Evolutionary conservation across 2,888 invertebrate species (phyloP), one percentile per base, ranked within the genome.

Genomic region (Sturmia bella): DNA sequence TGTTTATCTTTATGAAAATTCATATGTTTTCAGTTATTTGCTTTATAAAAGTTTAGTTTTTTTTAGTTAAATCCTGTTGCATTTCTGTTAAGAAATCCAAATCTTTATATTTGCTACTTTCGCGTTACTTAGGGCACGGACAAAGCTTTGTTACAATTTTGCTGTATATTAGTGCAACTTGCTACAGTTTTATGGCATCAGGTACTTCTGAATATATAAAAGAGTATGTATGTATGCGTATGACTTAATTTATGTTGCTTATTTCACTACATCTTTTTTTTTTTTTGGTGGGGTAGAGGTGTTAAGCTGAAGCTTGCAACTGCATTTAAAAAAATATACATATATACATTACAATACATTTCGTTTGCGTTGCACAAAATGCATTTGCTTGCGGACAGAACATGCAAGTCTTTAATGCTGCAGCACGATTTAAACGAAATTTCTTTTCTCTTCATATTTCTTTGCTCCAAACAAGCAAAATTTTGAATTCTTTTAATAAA

Each of bases 81-180:
- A 48, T 24, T 64, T 64, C 64, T 39, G 21, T 39, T 45, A 21
- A 11, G 19, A 21, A 39, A 43, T 54, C 12, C 12, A 39, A n/a
- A 32, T 11, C 41, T 21, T 52, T 75, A 39, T 66, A 21, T 6
- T 9, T 5, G n/a, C 45, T 69, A 12, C 64, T 54, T 21, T 56
- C 50, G 17, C n/a, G n/a, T 27, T 54, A 48, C 75, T 57, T 41
- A 52, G 48, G 64, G 64, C 48, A 43, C 54, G 61, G 24, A 76
- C 52, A 77, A 69, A 72, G 66, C 76, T 78, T 74, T 37, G 69
- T 69, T 48, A 37, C 73, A n/a, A n/a, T 69, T 80, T 70, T 11
- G 50, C 27, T 74, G 52, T 61, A 41, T 64, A 24, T 50, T 17
- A 69, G 43, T 56, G 21, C 64, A 21, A 43, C 48, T 50, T 32